Base-by-base conservation (phyloP, 2,113 vertebrate species). In the Oreochromis tanganicae region DNA sequence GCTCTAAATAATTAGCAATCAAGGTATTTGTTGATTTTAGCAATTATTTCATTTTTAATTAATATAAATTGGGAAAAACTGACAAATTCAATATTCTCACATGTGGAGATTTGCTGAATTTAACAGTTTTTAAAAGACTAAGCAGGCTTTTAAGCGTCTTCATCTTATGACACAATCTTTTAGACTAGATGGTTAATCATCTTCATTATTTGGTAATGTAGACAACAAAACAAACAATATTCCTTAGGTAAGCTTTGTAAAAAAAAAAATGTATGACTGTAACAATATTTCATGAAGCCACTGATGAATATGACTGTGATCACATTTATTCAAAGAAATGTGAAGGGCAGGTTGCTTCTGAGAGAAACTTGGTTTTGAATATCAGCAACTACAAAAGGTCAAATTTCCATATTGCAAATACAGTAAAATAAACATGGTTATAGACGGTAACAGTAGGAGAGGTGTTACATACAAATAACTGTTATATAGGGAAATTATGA, bases 361-460 rank as follows among this genome's bases (percentile, higher is more conserved):
- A 78, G 46, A 32, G 10, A 32, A 19, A 34, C 46, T 52, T 46
- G 24, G 43, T 50, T 78, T 50, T 32, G 10, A 34, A 52, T 78
- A 32, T 50, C 27, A 32, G 27, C 27, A 78, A 34, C 9, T 24
- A 78, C 73, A 52, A 52, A 78, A 52, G 46, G 73, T 52, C 73
- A 78, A 52, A 78, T 78, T 78, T 78, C 73, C 73, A 78, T 78
- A 52, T 78, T 52, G 27, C 73, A 78, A 78, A 78, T 78, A 9
- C 17, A 78, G 46, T 78, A 78, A 78, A 78, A 73, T 17, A 41
- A 48, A 17, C 1, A 6, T 50, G 16, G 46, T 78, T 48, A 52
- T 34, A n/a, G 24, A 50, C 0, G 0, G 14, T n/a, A 32, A 78
- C 48, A 32, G 43, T 19, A 50, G 9, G 46, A 50, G 46, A 34